Evolutionary conservation across 92 coral and sea anemone genomes (phyloP), one percentile per base, ranked within the genome.

Genomic region (Parazoanthus atlanticus): DNA sequence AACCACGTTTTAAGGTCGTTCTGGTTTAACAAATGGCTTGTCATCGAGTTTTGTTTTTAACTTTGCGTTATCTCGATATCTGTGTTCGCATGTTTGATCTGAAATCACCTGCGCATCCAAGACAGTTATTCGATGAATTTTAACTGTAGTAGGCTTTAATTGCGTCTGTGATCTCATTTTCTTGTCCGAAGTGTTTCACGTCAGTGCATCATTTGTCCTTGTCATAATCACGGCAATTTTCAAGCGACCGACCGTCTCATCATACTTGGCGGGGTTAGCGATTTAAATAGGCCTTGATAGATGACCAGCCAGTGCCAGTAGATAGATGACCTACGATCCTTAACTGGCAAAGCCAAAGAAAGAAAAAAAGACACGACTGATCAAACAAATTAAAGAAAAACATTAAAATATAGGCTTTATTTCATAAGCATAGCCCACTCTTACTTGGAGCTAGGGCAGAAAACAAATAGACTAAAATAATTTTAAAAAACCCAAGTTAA

Each of bases 1-100:
- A 72, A 72, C 33, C 76, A 72, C 16, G 19, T 32, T 25, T 72
- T 72, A 72, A 72, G 38, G 11, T 9, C n/a, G 76, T 31, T 32
- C 38, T 72, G 34, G 23, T 29, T 72, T 72, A 72, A 72, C 38
- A 72, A 72, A 72, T 72, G 23, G 38, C 76, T 6, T 72, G 76
- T 72, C 38, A 72, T 72, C 38, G 23, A 32, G 23, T 72, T 72
- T 30, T 29, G 76, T 61, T 72, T 72, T 72, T 12, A 72, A 72
- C 23, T 72, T 72, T 72, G 76, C 38, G 76, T 72, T 72, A 72
- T 72, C 76, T 72, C 21, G 38, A 30, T 72, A 32, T 72, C 76
- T 29, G 21, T 72, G 76, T 72, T 72, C 34, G 19, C 76, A 72
- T 29, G 36, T 12, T 69, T n/a, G 74, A 69, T 69, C 16, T 69